Evolutionary conservation across 2,888 invertebrate species (phyloP).

Genomic region (Lamproptera curius): DNA sequence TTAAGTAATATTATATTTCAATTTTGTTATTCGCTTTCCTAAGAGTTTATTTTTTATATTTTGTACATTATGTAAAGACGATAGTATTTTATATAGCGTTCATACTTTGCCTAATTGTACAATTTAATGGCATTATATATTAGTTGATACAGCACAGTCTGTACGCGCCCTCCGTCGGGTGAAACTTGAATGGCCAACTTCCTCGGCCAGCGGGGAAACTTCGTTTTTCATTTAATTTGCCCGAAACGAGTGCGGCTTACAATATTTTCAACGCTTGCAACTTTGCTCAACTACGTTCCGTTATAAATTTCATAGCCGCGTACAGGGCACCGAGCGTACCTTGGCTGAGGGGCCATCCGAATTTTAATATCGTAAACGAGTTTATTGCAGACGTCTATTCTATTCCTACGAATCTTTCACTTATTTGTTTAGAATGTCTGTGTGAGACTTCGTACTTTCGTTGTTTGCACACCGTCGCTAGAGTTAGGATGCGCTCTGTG

Average conservation of each 20-base stretch:
- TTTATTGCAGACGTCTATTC: constrained; percentile 15
- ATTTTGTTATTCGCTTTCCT: no score
- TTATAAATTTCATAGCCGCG: constrained; percentile 63
- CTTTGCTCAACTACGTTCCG: constrained; percentile 60
- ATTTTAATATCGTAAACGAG: constrained; percentile 23
- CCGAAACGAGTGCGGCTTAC: constrained; percentile 73
- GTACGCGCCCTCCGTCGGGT: constrained; percentile 34
- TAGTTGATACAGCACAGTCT: no score
- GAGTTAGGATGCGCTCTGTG: no score
- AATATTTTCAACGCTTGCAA: constrained; percentile 73
- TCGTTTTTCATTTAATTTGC: constrained; percentile 76
- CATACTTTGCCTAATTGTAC: no score
- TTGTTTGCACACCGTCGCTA: constrained; percentile 6
- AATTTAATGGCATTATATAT: no score
- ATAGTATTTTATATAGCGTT: no score
- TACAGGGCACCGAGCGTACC: constrained; percentile 26
- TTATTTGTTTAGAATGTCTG: background rate
- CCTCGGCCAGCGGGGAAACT: constrained; percentile 57
- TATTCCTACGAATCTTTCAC: constrained; percentile 6
- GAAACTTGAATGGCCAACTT: constrained; percentile 72
- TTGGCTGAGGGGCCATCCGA: constrained; percentile 21
- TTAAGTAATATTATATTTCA: no score
- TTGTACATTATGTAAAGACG: no score
- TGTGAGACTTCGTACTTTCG: constrained; percentile 7
- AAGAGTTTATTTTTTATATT: no score